Evolutionary conservation across 2,888 invertebrate genomes (phyloP), one percentile per base, ranked within the genome.

Genomic region (Liopterus haemorrhoidalis): DNA sequence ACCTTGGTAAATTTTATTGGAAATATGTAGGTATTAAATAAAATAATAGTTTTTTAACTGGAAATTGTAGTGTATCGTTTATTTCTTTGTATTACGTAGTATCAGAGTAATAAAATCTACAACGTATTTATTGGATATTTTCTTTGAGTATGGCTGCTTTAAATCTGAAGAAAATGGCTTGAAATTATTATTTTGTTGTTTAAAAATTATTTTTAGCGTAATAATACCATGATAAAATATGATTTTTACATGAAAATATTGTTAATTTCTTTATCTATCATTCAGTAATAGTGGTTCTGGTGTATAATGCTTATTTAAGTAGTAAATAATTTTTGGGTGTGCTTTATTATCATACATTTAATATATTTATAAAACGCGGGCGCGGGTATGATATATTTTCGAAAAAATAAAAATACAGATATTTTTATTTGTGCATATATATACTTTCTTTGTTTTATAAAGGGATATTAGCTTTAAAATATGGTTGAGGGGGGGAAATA

Each of bases 291-390:
- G 46, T 59, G 54, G 55, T 57, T 54, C 51, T 31, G 14, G 16
- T 20, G 21, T 32, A 38, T 19, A 12, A 19, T 19, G 9, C 21
- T n/a, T 52, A 47, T 53, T 60, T 52, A 27, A 35, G 25, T 48
- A 48, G 56, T 51, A 66, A 66, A 64, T 59, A 62, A 67, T 39
- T 65, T 66, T 63, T 65, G 66, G 66, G 67, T 66, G 64, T 58
- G 63, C 49, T 63, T 52, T 49, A 55, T 55, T 63, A 66, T 64
- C 65, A 66, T 65, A 66, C 67, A 64, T 64, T 64, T 56, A 60
- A 64, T 64, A 33, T 64, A 64, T 65, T 66, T 62, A 58, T 63
- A 61, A 52, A 61, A 62, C 61, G 63, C 64, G 64, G 62, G 62
- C 63, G 63, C 63, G 63, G 59, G 16, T 14, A 18, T 16, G 18